Base-by-base conservation (phyloP, 2,113 vertebrate genomes). In the Vidua chalybeata region DNA sequence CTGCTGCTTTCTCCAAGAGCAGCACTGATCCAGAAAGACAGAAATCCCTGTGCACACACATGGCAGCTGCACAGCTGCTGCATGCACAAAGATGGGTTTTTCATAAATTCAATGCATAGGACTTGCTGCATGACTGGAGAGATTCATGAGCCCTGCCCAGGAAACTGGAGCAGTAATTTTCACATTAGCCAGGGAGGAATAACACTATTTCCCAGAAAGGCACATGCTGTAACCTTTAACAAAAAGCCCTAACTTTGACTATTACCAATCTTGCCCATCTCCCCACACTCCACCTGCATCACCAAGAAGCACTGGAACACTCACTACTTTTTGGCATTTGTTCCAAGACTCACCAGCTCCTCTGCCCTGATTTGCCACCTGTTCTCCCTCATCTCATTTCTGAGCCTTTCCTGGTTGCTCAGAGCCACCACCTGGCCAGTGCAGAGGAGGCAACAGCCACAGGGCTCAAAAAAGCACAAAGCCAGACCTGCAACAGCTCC, bases 371-470 rank as follows among this genome's bases (percentile, higher is more conserved):
- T 88, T 24, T 75, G 39, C 61, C 89, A 90, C 68, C 85, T 87
- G 71, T 54, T 74, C 72, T 88, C 55, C 63, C 30, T 88, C 88
- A 68, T 45, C 90, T 90, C 72, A 19, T 31, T 49, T 73, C 63
- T 89, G 72, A 86, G 35, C 51, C 4, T 13, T 89, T 89, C 62
- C 88, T 96, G 83, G 92, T 62, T 86, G 76, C 72, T 86, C 39
- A 93, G 95, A 97, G 96, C 95, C 96, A 96, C 94, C 96, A 95
- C 92, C 96, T 95, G 96, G 96, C 79, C 87, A 94, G 64, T 76
- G 77, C 75, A 96, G 95, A 74, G 79, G 72, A 93, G 95, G 69
- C 82, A 93, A 28, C 54, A 93, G 37, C 33, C 69, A 87, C 1
- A 7, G 31, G 54, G 31, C 58, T 82, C 84, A 81, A 62, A 33